phyloP scores from a whole-genome alignment of 2,113 vertebrate genomes.

The Echinops telfairi region DNA sequence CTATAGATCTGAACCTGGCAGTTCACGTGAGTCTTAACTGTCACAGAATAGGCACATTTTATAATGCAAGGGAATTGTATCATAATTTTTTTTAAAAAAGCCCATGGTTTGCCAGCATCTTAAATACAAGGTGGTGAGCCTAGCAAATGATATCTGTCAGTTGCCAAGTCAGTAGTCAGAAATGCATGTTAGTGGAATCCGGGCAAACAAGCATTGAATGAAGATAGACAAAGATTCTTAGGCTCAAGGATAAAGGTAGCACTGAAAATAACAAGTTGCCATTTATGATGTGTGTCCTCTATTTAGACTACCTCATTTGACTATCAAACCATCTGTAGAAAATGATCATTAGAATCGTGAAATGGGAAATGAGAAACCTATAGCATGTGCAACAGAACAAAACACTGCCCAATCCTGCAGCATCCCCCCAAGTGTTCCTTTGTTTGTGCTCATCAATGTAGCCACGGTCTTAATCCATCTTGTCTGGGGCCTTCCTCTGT shows the following conservation, averaged over 20 bases:
- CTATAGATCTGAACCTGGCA: not conserved
- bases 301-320: not conserved
- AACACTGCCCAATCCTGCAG: too few relatives aligned
- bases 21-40: not conserved
- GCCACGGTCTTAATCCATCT: too few relatives aligned
- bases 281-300: not conserved
- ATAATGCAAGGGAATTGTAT: not conserved
- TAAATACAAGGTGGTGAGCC: slow-evolving; percentile 30
- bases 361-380: too few relatives aligned
- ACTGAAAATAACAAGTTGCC: not conserved
- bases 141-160: not conserved
- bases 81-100: not conserved
- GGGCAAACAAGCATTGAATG: not conserved
- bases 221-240: not conserved
- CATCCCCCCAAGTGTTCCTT: too few relatives aligned
- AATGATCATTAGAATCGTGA: too few relatives aligned
- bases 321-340: not conserved
- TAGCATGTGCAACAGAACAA: too few relatives aligned
- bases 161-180: not conserved
- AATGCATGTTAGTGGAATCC: not conserved
- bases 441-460: too few relatives aligned
- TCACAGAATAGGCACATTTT: not conserved
- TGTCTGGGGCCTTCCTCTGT: too few relatives aligned
- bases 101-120: not conserved
- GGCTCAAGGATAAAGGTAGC: not conserved